phyloP scores from a whole-genome alignment of 1,140 invertebrate species.

The Wasmannia auropunctata region DNA sequence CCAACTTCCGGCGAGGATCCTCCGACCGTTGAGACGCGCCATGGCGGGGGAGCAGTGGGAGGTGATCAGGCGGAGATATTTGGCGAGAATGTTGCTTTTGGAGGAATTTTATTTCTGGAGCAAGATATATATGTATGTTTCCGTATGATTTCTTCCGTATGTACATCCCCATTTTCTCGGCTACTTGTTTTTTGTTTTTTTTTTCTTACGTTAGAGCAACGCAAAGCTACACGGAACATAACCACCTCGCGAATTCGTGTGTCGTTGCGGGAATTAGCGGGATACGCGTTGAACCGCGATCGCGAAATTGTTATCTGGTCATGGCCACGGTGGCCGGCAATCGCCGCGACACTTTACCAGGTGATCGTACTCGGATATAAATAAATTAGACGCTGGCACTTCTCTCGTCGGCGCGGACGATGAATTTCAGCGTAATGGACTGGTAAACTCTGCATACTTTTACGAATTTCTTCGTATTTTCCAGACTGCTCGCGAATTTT shows the following conservation, averaged over 20 bases:
- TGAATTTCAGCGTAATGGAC: not conserved
- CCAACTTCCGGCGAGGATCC: too few species aligned
- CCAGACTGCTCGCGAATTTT: not conserved
- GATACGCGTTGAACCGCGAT: constrained; percentile 26
- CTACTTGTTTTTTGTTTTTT: not conserved
- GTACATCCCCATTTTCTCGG: too few species aligned
- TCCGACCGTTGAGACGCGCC: too few species aligned
- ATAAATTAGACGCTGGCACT: constrained; percentile 21
- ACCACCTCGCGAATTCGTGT: not conserved
- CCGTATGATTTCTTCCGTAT: too few species aligned
- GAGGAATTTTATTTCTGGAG: not conserved
- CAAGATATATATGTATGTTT: too few species aligned
- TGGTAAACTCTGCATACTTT: too few species aligned
- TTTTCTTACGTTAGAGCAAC: not conserved
- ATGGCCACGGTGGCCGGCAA: constrained; percentile 41
- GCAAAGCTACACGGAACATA: not conserved
- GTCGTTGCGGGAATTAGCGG: not conserved
- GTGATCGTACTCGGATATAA: constrained; percentile 61
- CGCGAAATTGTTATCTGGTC: constrained; percentile 53
- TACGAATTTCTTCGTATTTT: not conserved
- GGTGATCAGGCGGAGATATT: too few species aligned
- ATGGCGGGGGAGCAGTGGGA: too few species aligned
- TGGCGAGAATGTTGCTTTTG: too few species aligned
- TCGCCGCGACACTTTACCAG: constrained; percentile 48
- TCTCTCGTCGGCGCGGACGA: not conserved